Conservation (phyloP, 2,888 invertebrate genomes). For the Adelphocoris suturalis region DNA sequence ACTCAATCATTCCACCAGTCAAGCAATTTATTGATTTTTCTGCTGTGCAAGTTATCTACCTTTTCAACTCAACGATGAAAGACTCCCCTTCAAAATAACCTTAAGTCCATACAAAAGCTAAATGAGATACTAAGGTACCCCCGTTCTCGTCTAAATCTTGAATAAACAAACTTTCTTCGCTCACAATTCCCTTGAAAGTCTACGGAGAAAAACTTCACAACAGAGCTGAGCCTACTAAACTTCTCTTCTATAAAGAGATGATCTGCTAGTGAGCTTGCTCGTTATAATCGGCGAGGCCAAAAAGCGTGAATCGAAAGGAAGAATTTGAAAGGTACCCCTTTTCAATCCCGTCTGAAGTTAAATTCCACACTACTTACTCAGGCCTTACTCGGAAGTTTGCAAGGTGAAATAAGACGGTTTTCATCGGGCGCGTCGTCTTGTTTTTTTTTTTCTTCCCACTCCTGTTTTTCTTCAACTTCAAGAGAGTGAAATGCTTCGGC, state of each 20-base stretch:
- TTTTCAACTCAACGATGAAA: too few species aligned
- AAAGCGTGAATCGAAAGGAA: neutral
- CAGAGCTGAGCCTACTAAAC: neutral
- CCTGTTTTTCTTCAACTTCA: constrained; percentile 6
- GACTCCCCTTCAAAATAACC: too few species aligned
- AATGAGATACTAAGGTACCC: neutral
- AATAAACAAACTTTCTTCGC: neutral
- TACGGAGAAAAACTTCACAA: neutral
- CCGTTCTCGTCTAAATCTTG: neutral
- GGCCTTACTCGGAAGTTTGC: neutral
- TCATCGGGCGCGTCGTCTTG: neutral
- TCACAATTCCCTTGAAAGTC: neutral
- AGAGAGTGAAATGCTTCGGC: neutral
- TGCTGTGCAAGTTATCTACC: too few species aligned
- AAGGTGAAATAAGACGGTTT: constrained; percentile 16
- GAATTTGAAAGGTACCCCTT: neutral
- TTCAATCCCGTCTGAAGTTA: neutral
- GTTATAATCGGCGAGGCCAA: neutral
- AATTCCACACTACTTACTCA: neutral
- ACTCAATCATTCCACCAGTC: too few species aligned
- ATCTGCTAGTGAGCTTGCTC: neutral
- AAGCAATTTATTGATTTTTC: too few species aligned
- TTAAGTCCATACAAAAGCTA: too few species aligned
- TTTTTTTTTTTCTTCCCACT: too few species aligned
- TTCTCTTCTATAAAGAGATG: neutral